Evolutionary conservation across 2,888 invertebrate genomes (phyloP), one percentile per base, ranked within the genome.

Genomic region (Metallyticus violacea): DNA sequence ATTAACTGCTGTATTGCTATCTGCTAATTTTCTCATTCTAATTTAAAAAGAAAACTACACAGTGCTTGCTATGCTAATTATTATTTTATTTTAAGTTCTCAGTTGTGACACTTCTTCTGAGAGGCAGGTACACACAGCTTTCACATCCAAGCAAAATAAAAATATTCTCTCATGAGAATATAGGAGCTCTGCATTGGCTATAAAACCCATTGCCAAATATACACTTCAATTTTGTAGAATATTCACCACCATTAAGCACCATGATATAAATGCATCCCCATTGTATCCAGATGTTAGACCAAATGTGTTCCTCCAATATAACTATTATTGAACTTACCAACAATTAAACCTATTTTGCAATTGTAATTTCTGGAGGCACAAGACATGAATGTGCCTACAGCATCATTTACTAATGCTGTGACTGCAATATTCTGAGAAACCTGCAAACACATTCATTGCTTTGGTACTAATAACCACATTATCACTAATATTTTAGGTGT

Each of bases 341-440:
- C 93, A 91, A 97, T 97, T 86, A 97, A 93, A 90, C 98, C 98
- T 91, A 98, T 93, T 90, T 95, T 94, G 92, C 97, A 97, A 91
- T 94, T 93, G 88, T 93, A 94, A 91, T 97, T 95, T 91, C 95
- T 94, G 93, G 96, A 96, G 87, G 97, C 97, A 92, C 97, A 98
- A 22, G 98, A 97, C 97, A 98, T 97, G 89, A 98, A 93, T 26
- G 97, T 97, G 89, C 98, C 98, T 77, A 97, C 97, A 87, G 98
- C 97, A 92, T 99, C 98, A 92, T 99, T 99, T 90, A 99, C 94
- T 90, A 99, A 95, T 89, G 97, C 98, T 93, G 96, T 96, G 90
- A 98, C 96, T 90, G 96, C 95, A 90, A 99, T 95, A 28, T 83
- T 83, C 89, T 94, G 92, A 89, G 97, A 93, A 91, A 97, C 97